Conservation (phyloP, 2,113 vertebrate species). For the Motacilla tschutschensis region DNA sequence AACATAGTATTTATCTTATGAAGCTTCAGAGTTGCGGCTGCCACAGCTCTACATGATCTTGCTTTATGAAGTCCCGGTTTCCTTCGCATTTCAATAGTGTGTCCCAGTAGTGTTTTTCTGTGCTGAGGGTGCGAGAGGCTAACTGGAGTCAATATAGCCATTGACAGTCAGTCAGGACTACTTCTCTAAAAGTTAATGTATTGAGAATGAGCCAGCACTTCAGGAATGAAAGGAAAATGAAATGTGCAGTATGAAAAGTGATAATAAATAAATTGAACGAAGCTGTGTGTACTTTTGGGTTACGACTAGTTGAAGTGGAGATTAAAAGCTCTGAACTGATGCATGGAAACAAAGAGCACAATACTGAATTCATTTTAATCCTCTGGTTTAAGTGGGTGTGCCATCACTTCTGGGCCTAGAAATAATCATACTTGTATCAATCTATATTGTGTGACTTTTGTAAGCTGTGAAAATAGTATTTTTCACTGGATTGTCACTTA, state of each 20-base stretch:
- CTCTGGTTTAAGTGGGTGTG: slow-evolving; percentile 71
- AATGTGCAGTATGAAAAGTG: slow-evolving; percentile 36
- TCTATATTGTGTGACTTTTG: slow-evolving; percentile 84
- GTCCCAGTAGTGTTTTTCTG: slow-evolving; percentile 37
- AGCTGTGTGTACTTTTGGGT: slow-evolving; percentile 51
- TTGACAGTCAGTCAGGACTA: slow-evolving; percentile 54
- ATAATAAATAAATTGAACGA: slow-evolving; percentile 63
- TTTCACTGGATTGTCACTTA: slow-evolving; percentile 88
- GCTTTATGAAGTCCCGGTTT: background rate
- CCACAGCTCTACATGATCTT: background rate
- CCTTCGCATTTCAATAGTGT: slow-evolving; percentile 28
- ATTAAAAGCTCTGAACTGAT: slow-evolving; percentile 67
- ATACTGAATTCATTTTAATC: slow-evolving; percentile 76
- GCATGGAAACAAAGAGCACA: slow-evolving; percentile 66
- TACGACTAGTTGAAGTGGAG: slow-evolving; percentile 50
- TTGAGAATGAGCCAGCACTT: slow-evolving; percentile 60
- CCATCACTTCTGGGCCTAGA: slow-evolving; percentile 65
- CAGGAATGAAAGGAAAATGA: slow-evolving; percentile 41
- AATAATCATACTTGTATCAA: slow-evolving; percentile 84
- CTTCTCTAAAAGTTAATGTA: slow-evolving; percentile 57
- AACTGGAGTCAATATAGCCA: slow-evolving; percentile 35
- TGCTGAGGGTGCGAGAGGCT: slow-evolving; percentile 37
- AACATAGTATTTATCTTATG: background rate
- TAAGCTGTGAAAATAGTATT: slow-evolving; percentile 84
- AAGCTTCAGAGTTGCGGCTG: background rate